Conservation (phyloP, 2,888 invertebrate genomes). For the Cinara cedri region DNA sequence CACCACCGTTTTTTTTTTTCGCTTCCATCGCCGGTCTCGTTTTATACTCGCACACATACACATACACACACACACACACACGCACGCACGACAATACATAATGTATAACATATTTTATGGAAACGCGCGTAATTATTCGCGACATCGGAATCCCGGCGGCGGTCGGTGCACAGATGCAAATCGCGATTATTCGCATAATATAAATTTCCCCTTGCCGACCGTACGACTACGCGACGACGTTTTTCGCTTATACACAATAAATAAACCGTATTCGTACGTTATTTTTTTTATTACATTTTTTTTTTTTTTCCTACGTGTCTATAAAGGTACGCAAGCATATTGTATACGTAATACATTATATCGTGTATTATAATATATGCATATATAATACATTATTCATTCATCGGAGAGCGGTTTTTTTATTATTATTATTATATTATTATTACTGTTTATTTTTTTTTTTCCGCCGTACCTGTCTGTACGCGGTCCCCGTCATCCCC, state of each 20-base stretch:
- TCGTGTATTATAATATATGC: background rate
- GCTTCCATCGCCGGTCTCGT: background rate
- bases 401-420: slow-evolving; percentile 27
- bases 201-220: slow-evolving; percentile 1
- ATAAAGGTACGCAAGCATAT: background rate
- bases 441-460: slow-evolving; percentile 15
- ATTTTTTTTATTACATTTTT: background rate
- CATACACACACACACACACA: too few relatives aligned
- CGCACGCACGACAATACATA: too few relatives aligned
- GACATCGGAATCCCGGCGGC: slow-evolving; percentile 23
- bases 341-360: background rate
- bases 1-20: background rate
- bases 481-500: too few relatives aligned
- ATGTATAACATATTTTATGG: too few relatives aligned
- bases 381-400: slow-evolving; percentile 55
- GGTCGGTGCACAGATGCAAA: slow-evolving; percentile 39
- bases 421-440: slow-evolving; percentile 8
- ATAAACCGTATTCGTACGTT: slow-evolving; percentile 33
- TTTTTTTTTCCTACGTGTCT: background rate
- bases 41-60: background rate
- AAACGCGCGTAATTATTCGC: slow-evolving; percentile 28
- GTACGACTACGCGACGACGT: background rate
- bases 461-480: slow-evolving; percentile 5
- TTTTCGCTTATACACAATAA: background rate
- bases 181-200: slow-evolving; percentile 21